Percentiles rank a stretch among this genome's conserved stretches.
Conservation (phyloP, 2,797 vertebrate species). For the Leptoclinus maculatus region DNA sequence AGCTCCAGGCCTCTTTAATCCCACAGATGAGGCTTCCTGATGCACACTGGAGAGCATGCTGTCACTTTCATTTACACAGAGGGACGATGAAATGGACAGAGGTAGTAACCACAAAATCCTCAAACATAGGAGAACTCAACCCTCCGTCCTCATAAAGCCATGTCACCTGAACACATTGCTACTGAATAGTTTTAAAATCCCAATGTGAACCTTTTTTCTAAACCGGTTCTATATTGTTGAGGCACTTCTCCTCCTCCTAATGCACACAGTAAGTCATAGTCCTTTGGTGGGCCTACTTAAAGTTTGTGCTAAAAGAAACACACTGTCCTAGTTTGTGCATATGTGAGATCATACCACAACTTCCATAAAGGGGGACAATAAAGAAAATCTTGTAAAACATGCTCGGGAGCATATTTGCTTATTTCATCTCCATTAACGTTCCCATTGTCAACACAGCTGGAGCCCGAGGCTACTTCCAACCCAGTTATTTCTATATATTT, state of each 20-base stretch:
- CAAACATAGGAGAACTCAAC: slow-evolving; percentile 26
- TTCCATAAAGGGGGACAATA: background rate
- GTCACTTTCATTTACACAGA: slow-evolving; percentile 61
- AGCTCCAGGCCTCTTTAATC: slow-evolving; percentile 72
- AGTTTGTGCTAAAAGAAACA: background rate
- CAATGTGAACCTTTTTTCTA: slow-evolving; percentile 6
- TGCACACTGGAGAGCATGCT: slow-evolving; percentile 52
- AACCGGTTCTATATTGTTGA: background rate
- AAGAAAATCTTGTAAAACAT: background rate
- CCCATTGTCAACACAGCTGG: slow-evolving; percentile 37
- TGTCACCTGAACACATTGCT: background rate
- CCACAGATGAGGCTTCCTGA: slow-evolving; percentile 59
- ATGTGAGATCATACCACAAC: background rate
- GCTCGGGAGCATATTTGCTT: background rate
- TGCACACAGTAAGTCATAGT: background rate
- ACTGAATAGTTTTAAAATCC: background rate
- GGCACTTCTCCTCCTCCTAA: background rate
- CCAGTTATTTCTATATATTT: slow-evolving; percentile 2
- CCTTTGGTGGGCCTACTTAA: background rate
- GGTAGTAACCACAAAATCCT: slow-evolving; percentile 18
- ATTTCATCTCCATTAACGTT: slow-evolving; percentile 18
- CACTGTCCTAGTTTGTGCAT: background rate
- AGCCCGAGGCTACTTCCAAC: slow-evolving; percentile 35
- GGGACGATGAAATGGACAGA: slow-evolving; percentile 57
- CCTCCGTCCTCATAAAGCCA: background rate